These are phyloP conservation scores for Drosophila colorata DNA, from an alignment of 2,888 invertebrate genomes.

Conservation along the genomic window DNA sequence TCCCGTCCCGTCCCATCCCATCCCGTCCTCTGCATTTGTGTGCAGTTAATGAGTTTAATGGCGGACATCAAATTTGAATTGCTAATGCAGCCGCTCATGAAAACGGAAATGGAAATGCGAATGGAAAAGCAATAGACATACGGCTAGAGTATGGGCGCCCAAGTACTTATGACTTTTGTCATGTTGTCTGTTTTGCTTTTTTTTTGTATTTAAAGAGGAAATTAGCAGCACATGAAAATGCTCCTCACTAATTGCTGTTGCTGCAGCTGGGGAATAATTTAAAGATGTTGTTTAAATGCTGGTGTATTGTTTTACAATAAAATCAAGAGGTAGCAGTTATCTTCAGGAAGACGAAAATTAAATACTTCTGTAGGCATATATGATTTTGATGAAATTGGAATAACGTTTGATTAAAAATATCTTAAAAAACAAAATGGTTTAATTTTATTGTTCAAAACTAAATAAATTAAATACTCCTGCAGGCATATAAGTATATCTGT, in stretches of 20 bases:
- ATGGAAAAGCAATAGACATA: slow-evolving; percentile 51
- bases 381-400: no score
- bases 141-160: neutral
- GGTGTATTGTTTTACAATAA: neutral
- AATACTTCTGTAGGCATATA: no score
- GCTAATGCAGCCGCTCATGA: slow-evolving; percentile 70
- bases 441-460: no score
- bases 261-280: neutral
- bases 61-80: slow-evolving; percentile 78
- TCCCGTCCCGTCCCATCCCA: slow-evolving; percentile 4
- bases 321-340: no score
- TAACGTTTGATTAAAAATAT: no score
- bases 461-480: no score
- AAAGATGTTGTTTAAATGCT: neutral
- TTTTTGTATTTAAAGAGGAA: slow-evolving; percentile 33
- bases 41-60: slow-evolving; percentile 82
- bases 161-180: slow-evolving; percentile 42
- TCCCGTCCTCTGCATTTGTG: slow-evolving; percentile 57
- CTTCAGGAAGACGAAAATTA: no score
- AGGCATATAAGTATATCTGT: no score
- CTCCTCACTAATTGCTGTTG: slow-evolving; percentile 35
- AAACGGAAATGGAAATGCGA: slow-evolving; percentile 72
- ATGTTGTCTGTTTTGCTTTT: slow-evolving; percentile 24
- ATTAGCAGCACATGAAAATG: slow-evolving; percentile 50
- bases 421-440: no score